Conservation (phyloP, 2,888 invertebrate genomes). For the Ophion slaviceki region DNA sequence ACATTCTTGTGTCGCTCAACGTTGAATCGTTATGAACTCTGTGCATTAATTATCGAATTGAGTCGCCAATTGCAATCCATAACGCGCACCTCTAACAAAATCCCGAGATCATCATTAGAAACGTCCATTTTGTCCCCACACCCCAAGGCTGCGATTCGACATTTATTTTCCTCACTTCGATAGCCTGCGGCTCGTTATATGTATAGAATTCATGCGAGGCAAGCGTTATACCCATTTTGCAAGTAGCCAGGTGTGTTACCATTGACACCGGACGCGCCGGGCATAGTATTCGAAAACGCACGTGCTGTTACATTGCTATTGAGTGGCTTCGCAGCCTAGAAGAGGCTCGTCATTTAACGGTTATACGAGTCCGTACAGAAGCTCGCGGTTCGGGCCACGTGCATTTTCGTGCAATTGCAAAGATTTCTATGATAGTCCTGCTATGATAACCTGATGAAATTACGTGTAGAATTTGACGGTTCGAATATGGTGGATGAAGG, state of each 20-base stretch:
- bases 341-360: slow-evolving; percentile 24
- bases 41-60: too few species aligned
- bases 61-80: too few species aligned
- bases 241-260: slow-evolving; percentile 58
- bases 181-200: neutral
- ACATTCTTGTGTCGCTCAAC: too few species aligned
- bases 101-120: too few species aligned
- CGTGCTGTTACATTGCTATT: neutral
- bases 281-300: slow-evolving; percentile 28
- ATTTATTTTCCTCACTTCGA: too few species aligned
- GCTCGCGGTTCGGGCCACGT: neutral
- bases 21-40: too few species aligned
- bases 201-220: slow-evolving; percentile 39
- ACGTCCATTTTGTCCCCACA: too few species aligned
- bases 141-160: too few species aligned
- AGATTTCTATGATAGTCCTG: neutral
- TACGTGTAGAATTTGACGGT: neutral
- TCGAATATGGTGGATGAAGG: neutral
- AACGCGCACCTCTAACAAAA: too few species aligned
- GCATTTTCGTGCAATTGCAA: neutral
- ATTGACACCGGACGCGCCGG: slow-evolving; percentile 54
- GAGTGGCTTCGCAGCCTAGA: neutral
- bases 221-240: slow-evolving; percentile 45
- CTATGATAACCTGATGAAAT: neutral
- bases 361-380: neutral